A percentile compares a stretch with the other conserved stretches of the same genome.
Evolutionary conservation across 2,888 invertebrate genomes (phyloP).

Genomic region (Axea sp.): DNA sequence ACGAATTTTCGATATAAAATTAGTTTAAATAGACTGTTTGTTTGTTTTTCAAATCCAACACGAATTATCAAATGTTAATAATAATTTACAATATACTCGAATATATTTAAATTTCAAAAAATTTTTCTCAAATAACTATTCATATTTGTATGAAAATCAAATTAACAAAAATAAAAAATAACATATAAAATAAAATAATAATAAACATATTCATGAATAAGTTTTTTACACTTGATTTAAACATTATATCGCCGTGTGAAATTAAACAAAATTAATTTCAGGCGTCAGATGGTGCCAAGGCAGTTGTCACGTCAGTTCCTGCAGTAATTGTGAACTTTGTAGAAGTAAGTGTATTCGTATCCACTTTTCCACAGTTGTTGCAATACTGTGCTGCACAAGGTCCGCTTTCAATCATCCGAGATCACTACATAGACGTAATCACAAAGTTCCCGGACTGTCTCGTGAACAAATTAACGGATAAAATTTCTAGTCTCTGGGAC

Average conservation of each 20-base stretch:
- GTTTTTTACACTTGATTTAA: too few species aligned
- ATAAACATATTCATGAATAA: too few species aligned
- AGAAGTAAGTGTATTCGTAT: not conserved
- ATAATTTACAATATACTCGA: too few species aligned
- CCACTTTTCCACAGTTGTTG: conserved; percentile 20
- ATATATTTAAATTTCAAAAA: too few species aligned
- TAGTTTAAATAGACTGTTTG: too few species aligned
- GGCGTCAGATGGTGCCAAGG: not conserved
- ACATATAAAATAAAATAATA: too few species aligned
- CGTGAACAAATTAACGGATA: conserved; percentile 6
- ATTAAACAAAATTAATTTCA: conserved; percentile 1
- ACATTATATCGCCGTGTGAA: not conserved
- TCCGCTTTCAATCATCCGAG: conserved; percentile 10
- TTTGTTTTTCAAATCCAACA: too few species aligned
- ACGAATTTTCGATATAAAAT: too few species aligned
- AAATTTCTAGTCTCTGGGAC: conserved; percentile 12
- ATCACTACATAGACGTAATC: conserved; percentile 28
- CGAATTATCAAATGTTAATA: too few species aligned
- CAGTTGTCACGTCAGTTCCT: conserved; percentile 9
- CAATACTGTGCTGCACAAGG: conserved; percentile 6
- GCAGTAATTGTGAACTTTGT: conserved; percentile 3
- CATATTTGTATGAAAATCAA: too few species aligned
- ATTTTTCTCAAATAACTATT: too few species aligned
- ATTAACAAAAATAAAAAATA: too few species aligned
- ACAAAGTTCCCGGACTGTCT: conserved; percentile 29